A percentile compares a stretch with the other conserved stretches of the same genome.
Conservation (phyloP, 1,140 invertebrate species). For the Drosophila arizonae region DNA sequence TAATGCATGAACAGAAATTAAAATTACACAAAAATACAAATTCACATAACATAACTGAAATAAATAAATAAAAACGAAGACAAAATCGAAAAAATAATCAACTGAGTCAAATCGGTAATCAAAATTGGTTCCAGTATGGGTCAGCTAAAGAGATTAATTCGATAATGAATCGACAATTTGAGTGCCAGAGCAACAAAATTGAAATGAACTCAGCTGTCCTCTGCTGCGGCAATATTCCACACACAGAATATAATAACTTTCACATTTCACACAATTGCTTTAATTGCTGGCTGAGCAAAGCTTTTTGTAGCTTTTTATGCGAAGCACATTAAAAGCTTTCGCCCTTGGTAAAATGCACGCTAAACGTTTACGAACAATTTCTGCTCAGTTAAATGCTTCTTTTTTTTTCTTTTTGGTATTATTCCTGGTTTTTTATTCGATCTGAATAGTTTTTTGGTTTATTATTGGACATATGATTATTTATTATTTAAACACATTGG, state of each 20-base stretch:
- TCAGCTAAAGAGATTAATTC: not conserved
- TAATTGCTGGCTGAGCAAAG: slow-evolving; percentile 19
- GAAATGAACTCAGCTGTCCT: slow-evolving; percentile 5
- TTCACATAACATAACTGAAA: slow-evolving; percentile 16
- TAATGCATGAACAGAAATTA: slow-evolving; percentile 24
- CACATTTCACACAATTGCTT: slow-evolving; percentile 1
- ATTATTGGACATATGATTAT: slow-evolving; percentile 19
- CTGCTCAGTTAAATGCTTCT: slow-evolving; percentile 3
- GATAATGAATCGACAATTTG: not conserved
- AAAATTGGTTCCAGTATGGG: slow-evolving; percentile 8
- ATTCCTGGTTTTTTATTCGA: slow-evolving; percentile 3
- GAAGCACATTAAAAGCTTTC: slow-evolving; percentile 34
- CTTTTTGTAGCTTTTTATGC: slow-evolving; percentile 17
- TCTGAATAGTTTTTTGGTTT: slow-evolving; percentile 17
- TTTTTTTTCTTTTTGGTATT: slow-evolving; percentile 18
- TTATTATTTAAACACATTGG: slow-evolving; percentile 31
- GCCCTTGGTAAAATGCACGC: slow-evolving; percentile 18
- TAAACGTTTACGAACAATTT: slow-evolving; percentile 11
- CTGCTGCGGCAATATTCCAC: not conserved
- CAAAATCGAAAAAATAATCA: not conserved
- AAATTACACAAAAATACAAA: slow-evolving; percentile 13
- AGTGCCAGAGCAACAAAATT: not conserved
- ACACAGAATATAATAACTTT: not conserved
- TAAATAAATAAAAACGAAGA: slow-evolving; percentile 10
- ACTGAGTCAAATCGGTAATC: not conserved